Evolutionary conservation across 2,797 vertebrate genomes (phyloP).

Genomic region (Coregonus sp.): DNA sequence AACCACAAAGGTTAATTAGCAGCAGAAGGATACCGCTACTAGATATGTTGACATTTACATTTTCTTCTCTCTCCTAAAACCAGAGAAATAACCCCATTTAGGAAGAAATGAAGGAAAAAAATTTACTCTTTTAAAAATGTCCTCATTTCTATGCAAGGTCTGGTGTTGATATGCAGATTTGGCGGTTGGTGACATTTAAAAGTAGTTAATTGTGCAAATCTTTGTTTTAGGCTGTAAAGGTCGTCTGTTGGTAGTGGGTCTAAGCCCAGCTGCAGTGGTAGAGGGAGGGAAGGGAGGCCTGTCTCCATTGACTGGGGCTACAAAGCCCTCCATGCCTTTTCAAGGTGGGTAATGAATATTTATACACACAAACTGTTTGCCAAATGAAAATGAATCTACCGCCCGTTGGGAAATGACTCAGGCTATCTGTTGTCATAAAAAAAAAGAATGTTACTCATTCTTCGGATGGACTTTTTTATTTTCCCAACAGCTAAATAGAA

Average conservation of each 20-base stretch:
- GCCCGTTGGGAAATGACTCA: constrained; percentile 63
- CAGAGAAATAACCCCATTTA: constrained; percentile 54
- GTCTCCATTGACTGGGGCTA: constrained; percentile 61
- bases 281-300: constrained; percentile 22
- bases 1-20: constrained; percentile 80
- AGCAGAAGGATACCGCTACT: constrained; percentile 70
- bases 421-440: constrained; percentile 57
- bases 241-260: constrained; percentile 69
- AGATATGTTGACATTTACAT: constrained; percentile 78
- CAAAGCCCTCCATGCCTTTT: constrained; percentile 62
- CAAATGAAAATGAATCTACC: constrained; percentile 74
- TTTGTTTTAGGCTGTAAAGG: constrained; percentile 83
- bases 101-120: constrained; percentile 35
- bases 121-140: constrained; percentile 56
- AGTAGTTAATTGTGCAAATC: constrained; percentile 84
- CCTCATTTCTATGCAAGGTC: constrained; percentile 74
- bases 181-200: constrained; percentile 81
- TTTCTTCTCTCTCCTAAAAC: constrained; percentile 56
- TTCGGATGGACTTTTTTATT: constrained; percentile 24
- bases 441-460: constrained; percentile 5
- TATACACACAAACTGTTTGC: constrained; percentile 74
- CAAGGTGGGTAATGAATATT: constrained; percentile 78
- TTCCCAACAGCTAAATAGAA: constrained; percentile 51
- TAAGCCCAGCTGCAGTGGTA: constrained; percentile 53
- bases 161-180: constrained; percentile 76